Conservation (phyloP, 92 coral and sea anemone species). For the Galaxea fascicularis region DNA sequence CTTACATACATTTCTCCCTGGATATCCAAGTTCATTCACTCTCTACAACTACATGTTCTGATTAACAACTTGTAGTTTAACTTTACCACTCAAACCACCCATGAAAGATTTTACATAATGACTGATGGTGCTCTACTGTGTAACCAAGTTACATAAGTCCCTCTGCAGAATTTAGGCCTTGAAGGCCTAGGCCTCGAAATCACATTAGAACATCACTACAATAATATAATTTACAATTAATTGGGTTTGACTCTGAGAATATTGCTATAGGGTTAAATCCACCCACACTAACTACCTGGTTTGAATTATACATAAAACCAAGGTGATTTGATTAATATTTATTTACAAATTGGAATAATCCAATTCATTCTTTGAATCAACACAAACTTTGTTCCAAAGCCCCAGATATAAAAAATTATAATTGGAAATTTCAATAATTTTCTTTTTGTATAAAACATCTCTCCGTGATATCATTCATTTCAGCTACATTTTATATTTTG, state of each 20-base stretch:
- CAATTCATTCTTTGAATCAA: constrained; percentile 11
- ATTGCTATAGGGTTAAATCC: constrained; percentile 10
- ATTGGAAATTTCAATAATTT: constrained; percentile 45
- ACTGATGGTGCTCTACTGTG: no score
- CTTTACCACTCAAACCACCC: no score
- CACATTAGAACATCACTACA: background rate
- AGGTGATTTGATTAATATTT: constrained; percentile 5
- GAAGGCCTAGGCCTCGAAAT: no score
- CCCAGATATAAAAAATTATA: constrained; percentile 59
- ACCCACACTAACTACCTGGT: background rate
- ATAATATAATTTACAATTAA: background rate
- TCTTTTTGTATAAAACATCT: constrained; percentile 55
- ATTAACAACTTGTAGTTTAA: no score
- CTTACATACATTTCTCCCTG: no score
- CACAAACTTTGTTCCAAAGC: constrained; percentile 27
- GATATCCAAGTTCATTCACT: no score
- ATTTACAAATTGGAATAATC: constrained; percentile 39
- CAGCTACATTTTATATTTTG: constrained; percentile 11
- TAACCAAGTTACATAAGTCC: no score
- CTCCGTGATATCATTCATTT: constrained; percentile 30
- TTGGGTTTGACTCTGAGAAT: background rate
- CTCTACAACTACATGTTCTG: no score
- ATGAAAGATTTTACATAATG: no score
- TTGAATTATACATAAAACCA: constrained; percentile 2
- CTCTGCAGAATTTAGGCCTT: no score